These are phyloP conservation scores for Bactericera cockerelli DNA, from an alignment of 1,140 invertebrate genomes.

Conservation along the genomic window DNA sequence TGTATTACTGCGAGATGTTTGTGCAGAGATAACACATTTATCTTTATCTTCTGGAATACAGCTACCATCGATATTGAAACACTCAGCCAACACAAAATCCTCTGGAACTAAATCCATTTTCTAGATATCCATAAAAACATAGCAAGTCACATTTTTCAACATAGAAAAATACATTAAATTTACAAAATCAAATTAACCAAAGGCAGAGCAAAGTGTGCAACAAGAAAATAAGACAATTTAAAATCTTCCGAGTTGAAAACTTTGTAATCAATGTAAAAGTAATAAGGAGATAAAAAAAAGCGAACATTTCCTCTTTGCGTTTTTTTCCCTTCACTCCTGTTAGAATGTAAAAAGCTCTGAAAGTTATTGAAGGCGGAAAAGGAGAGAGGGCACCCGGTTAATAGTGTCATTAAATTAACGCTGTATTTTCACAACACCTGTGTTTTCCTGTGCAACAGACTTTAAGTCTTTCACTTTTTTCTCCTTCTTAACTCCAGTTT, in stretches of 20 bases:
- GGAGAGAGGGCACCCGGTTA: not conserved
- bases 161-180: too few relatives aligned
- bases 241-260: not conserved
- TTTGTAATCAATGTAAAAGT: conserved; percentile 8
- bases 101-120: too few relatives aligned
- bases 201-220: not conserved
- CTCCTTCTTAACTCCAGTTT: not conserved
- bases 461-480: not conserved
- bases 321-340: not conserved
- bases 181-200: too few relatives aligned
- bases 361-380: conserved; percentile 1
- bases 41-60: too few relatives aligned
- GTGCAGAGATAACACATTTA: too few relatives aligned
- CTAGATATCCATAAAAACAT: too few relatives aligned
- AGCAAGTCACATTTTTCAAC: too few relatives aligned
- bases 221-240: conserved; percentile 5
- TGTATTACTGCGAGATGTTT: too few relatives aligned
- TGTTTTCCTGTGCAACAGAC: not conserved
- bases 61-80: too few relatives aligned
- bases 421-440: conserved; percentile 9
- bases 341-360: not conserved
- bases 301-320: conserved; percentile 7
- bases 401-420: conserved; percentile 9
- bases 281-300: conserved; percentile 1
- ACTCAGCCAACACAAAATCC: too few relatives aligned